Evolutionary conservation across 1,140 invertebrate genomes (phyloP).

Genomic region (Tachypleus tridentatus): DNA sequence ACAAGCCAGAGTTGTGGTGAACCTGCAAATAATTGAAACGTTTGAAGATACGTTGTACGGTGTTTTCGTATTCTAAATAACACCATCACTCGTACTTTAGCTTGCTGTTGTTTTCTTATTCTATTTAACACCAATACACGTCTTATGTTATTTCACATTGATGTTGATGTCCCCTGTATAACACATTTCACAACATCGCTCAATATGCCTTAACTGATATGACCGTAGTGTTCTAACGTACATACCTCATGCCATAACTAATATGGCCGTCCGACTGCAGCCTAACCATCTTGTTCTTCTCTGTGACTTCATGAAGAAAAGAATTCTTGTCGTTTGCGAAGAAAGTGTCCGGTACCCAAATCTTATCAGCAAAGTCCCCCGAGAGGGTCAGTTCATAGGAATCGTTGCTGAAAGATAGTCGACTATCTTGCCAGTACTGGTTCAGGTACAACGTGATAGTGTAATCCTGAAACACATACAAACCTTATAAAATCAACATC

Average conservation of each 20-base stretch:
- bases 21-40: constrained; percentile 45
- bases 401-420: constrained; percentile 69
- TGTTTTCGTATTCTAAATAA: no score
- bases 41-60: no score
- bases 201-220: no score
- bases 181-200: no score
- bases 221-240: no score
- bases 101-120: no score
- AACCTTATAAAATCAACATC: no score
- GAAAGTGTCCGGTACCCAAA: constrained; percentile 98
- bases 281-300: constrained; percentile 91
- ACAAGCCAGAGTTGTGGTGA: constrained; percentile 92
- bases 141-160: no score
- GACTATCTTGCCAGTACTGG: constrained; percentile 96
- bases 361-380: constrained; percentile 94
- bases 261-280: constrained; percentile 85
- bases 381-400: constrained; percentile 72
- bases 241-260: constrained; percentile 85
- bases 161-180: no score
- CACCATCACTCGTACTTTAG: no score
- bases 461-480: constrained; percentile 61
- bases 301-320: constrained; percentile 95
- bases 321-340: constrained; percentile 98
- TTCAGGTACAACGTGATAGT: constrained; percentile 97
- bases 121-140: no score